Evolutionary conservation across 2,113 vertebrate genomes (phyloP), one percentile per base, ranked within the genome.

Genomic region (Hylia prasina): DNA sequence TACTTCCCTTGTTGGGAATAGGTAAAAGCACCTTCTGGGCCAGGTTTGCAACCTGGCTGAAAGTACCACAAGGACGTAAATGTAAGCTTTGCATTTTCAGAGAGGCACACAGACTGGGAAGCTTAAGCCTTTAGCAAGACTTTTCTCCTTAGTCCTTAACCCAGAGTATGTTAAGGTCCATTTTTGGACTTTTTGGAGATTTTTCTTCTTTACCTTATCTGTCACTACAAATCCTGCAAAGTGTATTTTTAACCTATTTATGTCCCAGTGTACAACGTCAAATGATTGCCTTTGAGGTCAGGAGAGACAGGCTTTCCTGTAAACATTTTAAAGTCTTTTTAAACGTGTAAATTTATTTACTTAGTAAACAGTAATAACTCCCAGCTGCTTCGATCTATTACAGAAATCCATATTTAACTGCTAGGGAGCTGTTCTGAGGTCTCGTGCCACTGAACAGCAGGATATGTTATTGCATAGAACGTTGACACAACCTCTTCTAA

Each of bases 371-470:
- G 54, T 42, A 78, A 64, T 45, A 71, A 87, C 53, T 93, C 65
- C 72, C 69, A 92, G 80, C 60, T 94, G 65, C 80, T 96, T 71
- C 30, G 6, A 53, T 93, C 92, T 79, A 3, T 35, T 75, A 64
- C 61, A 70, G 73, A 87, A 81, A 94, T 84, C 88, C 86, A 53
- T 94, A 61, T 78, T 92, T 68, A 76, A 60, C 94, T 84, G 76
- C 45, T 13, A n/a, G 85, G 72, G 88, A 90, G 64, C 90, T 87
- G n/a, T 86, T 87, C 76, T 40, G 86, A 45, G 53, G 80, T 60
- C 71, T 96, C 3, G 18, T 93, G 93, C 82, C 85, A 56, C 82
- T 9, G 88, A 94, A 77, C 92, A 96, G 92, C 94, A 22, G 94
- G 94, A 23, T 66, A 53, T 93, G 92, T 94, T 95, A 87, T 92